A percentile compares a stretch with the other conserved stretches of the same genome.
Conservation (phyloP, 1,140 invertebrate species). For the Drosophila parabipectinata region DNA sequence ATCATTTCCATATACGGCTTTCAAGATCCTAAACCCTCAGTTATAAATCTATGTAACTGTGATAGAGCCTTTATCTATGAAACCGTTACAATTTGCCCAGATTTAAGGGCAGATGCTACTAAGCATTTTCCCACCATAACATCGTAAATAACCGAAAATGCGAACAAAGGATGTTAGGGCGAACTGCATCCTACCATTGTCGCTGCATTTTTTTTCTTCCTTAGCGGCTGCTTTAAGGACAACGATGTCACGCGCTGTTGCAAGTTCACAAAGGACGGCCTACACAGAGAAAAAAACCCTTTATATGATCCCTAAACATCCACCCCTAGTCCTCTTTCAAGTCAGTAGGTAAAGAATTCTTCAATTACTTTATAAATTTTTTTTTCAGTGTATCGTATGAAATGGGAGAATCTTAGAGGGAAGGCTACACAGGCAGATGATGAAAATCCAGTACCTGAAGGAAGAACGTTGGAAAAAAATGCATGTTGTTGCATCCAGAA, state of each 20-base stretch:
- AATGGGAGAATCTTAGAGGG: background rate
- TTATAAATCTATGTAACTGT: constrained; percentile 29
- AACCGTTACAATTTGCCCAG: constrained; percentile 36
- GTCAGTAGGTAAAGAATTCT: too few species aligned
- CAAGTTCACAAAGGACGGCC: constrained; percentile 45
- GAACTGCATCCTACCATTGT: constrained; percentile 44
- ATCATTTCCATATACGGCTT: too few species aligned
- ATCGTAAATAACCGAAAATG: constrained; percentile 42
- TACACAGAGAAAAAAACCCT: constrained; percentile 4
- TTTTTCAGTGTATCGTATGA: background rate
- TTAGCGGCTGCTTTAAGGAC: constrained; percentile 49
- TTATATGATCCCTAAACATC: background rate
- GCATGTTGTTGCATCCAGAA: constrained; percentile 27
- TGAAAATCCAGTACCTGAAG: constrained; percentile 22
- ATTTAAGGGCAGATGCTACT: constrained; percentile 48
- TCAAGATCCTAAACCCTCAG: background rate
- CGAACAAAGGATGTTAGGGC: constrained; percentile 25
- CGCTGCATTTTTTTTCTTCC: constrained; percentile 48
- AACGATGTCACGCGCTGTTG: constrained; percentile 78
- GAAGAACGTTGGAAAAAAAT: constrained; percentile 8
- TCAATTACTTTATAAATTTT: too few species aligned
- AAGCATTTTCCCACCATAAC: constrained; percentile 65
- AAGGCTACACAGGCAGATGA: constrained; percentile 17
- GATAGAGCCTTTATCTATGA: background rate
- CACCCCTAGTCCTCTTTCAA: too few species aligned